Conservation (phyloP, 1,140 invertebrate genomes). For the Aphidius ervi region DNA sequence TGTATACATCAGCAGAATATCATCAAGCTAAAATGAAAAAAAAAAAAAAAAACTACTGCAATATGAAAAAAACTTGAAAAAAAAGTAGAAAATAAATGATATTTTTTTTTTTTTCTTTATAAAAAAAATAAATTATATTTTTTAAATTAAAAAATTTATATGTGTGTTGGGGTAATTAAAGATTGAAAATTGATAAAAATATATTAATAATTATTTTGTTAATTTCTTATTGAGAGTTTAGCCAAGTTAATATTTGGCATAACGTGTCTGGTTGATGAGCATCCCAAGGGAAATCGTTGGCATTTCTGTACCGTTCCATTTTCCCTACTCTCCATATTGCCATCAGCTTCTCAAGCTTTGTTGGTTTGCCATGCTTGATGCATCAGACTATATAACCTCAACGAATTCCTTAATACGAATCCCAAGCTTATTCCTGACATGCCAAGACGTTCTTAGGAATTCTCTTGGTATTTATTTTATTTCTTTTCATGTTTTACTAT, state of each 20-base stretch:
- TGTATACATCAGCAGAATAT: too few species aligned
- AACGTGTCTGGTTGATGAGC: constrained; percentile 6
- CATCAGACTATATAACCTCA: too few species aligned
- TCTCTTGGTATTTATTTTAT: constrained; percentile 5
- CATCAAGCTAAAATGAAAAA: too few species aligned
- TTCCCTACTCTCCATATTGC: too few species aligned
- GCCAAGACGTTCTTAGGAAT: neutral
- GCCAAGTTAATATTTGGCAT: constrained; percentile 4
- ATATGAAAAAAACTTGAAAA: neutral
- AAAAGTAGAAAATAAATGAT: too few species aligned
- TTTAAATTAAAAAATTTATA: too few species aligned
- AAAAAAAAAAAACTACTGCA: neutral
- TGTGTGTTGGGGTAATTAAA: too few species aligned
- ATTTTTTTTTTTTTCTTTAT: neutral
- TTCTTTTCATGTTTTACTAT: constrained; percentile 4
- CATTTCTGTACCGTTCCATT: neutral
- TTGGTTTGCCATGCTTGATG: constrained; percentile 6
- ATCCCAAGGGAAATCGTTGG: constrained; percentile 10
- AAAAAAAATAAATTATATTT: neutral
- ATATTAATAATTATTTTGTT: constrained; percentile 3
- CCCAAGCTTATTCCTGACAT: too few species aligned
- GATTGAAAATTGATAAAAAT: neutral
- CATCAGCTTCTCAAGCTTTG: neutral
- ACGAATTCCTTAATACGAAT: too few species aligned
- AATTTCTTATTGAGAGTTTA: constrained; percentile 3